Evolutionary conservation across 2,888 invertebrate genomes (phyloP).

Genomic region (Patella ulyssiponensis): DNA sequence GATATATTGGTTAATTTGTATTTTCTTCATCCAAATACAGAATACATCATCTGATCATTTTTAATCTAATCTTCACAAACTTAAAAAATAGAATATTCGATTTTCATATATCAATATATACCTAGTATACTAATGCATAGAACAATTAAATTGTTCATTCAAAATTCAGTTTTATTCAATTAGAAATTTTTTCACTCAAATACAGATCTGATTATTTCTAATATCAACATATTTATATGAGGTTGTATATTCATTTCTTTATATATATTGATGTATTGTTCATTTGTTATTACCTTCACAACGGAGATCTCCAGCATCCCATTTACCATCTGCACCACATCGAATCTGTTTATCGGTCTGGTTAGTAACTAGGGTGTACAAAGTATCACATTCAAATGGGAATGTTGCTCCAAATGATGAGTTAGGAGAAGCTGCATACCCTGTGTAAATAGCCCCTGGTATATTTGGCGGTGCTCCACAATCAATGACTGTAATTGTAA

Average conservation of each 20-base stretch:
- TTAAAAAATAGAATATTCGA: too few species aligned
- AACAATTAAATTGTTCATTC: too few species aligned
- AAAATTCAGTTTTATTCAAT: too few species aligned
- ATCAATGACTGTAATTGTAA: constrained; percentile 48
- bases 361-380: constrained; percentile 82
- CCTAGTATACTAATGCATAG: too few species aligned
- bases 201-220: neutral
- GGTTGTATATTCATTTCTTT: too few species aligned
- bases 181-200: neutral
- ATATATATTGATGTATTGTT: too few species aligned
- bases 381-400: constrained; percentile 45
- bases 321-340: constrained; percentile 94
- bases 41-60: too few species aligned
- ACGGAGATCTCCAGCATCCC: constrained; percentile 96
- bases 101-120: too few species aligned
- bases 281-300: constrained; percentile 80
- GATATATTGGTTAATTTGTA: too few species aligned
- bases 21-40: too few species aligned
- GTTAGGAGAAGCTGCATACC: constrained; percentile 1
- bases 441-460: constrained; percentile 39
- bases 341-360: constrained; percentile 85
- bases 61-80: too few species aligned
- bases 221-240: too few species aligned
- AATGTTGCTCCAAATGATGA: constrained; percentile 41
- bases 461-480: constrained; percentile 52